A percentile compares a stretch with the other conserved stretches of the same genome.
phyloP scores from a whole-genome alignment of 2,113 vertebrate genomes.

The Sus scrofa region T2T-Sscrofa CM000817.6:128755001-128755500 shows the following conservation, averaged over 20 bases:
- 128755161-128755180: accelerated
- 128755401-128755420: accelerated
- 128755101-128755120: background rate
- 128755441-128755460: background rate
- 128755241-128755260: background rate
- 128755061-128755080: background rate
- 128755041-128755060: background rate
- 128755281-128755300: background rate
- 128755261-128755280: background rate
- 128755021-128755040: background rate
- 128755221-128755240: background rate
- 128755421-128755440: background rate
- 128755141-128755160: background rate
- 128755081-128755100: background rate
- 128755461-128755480: background rate
- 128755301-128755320: background rate
- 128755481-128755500: background rate
- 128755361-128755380: background rate
- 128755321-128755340: background rate
- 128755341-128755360: background rate
- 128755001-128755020: background rate
- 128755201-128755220: background rate
- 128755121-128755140: background rate
- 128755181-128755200: background rate
- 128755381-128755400: background rate